phyloP scores from a whole-genome alignment of 2,888 invertebrate species.

The Habroteleia sp. region DNA sequence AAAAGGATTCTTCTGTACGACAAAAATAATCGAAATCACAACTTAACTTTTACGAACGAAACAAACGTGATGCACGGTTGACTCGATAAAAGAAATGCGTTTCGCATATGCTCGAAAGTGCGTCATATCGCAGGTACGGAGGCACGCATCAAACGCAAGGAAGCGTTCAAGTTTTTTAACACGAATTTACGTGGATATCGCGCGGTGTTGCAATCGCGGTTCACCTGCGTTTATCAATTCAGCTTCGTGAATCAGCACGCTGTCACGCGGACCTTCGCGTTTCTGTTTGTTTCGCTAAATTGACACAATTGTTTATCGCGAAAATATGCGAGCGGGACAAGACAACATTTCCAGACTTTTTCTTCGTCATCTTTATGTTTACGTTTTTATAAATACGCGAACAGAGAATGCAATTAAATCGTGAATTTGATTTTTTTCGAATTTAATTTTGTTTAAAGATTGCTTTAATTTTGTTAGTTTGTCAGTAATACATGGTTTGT shows the following conservation, averaged over 20 bases:
- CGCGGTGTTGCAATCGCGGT: conserved; percentile 27
- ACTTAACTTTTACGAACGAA: not conserved
- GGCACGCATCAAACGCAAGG: conserved; percentile 45
- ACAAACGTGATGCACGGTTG: conserved; percentile 18
- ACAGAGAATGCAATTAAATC: too few species aligned
- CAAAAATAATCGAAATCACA: conserved; percentile 11
- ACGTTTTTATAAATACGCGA: too few species aligned
- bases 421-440: too few species aligned
- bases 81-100: conserved; percentile 40
- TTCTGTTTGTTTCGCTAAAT: conserved; percentile 36
- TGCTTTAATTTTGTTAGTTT: too few species aligned
- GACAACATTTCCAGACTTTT: not conserved
- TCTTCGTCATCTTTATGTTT: conserved; percentile 9
- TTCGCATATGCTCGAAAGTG: conserved; percentile 47
- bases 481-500: too few species aligned
- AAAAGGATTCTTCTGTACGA: not conserved
- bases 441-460: too few species aligned
- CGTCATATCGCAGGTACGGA: conserved; percentile 48
- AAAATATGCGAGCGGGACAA: conserved; percentile 10
- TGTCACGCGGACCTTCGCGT: conserved; percentile 41
- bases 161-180: conserved; percentile 30
- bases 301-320: conserved; percentile 27
- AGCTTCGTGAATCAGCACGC: conserved; percentile 31
- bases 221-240: conserved; percentile 42
- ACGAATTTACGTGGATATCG: conserved; percentile 53